Conservation (phyloP, 1,140 invertebrate species). For the Delia radicum region DNA sequence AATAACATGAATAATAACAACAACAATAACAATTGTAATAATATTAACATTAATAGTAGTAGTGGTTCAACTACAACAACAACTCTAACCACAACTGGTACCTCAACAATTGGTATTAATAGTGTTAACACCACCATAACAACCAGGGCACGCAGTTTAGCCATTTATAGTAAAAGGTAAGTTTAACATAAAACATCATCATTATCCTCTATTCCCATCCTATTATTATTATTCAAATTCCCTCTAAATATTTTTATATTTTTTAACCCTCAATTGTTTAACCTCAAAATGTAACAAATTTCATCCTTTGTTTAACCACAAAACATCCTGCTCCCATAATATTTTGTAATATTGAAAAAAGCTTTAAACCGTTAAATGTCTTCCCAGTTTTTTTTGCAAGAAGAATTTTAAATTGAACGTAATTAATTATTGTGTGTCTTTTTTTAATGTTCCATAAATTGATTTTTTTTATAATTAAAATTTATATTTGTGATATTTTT, state of each 20-base stretch:
- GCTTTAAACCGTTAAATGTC: background rate
- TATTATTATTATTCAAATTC: too few species aligned
- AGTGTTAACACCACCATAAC: constrained; percentile 27
- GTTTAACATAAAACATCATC: constrained; percentile 26
- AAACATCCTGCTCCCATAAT: background rate
- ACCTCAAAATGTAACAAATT: background rate
- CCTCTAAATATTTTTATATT: too few species aligned
- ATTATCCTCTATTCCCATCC: background rate
- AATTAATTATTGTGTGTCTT: background rate
- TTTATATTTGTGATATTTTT: too few species aligned
- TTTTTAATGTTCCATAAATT: background rate
- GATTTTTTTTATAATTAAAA: background rate
- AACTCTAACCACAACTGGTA: constrained; percentile 28
- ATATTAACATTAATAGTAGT: constrained; percentile 28
- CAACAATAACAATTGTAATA: constrained; percentile 39
- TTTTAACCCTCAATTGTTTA: background rate
- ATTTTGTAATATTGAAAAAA: background rate
- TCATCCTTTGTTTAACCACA: background rate
- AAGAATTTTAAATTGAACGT: background rate
- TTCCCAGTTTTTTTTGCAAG: background rate
- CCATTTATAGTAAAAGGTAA: constrained; percentile 55
- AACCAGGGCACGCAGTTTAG: constrained; percentile 49
- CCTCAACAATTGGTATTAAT: background rate
- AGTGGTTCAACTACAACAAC: background rate
- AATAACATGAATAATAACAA: constrained; percentile 30